Evolutionary conservation across 1,140 invertebrate species (phyloP), one percentile per base, ranked within the genome.

Genomic region (Sitophilus oryzae): DNA sequence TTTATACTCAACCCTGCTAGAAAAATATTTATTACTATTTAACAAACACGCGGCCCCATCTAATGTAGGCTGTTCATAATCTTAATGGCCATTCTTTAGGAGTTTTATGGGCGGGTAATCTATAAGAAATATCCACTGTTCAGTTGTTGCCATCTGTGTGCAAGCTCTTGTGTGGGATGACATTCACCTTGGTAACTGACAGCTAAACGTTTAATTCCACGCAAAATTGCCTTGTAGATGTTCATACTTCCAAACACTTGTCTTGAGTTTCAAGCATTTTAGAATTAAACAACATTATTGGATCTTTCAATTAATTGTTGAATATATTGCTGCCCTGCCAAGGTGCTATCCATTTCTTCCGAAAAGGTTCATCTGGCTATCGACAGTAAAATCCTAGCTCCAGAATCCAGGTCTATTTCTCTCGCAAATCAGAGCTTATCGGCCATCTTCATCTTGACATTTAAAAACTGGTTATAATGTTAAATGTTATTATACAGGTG

Each of bases 191-290:
- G 89, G 43, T 96, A 75, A 62, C 84, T 83, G 0, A 99, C 95
- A 30, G 96, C 95, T 53, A 99, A 75, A 38, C 95, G 78, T 99
- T 99, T 19, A 99, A 74, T 75, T 99, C 96, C 92, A 98, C 96
- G 73, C 96, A 98, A 74, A 98, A 98, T 74, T 98, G 94, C 63
- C 93, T 90, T 68, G 81, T 25, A 99, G 79, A 78, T 99, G 97
- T 78, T 99, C 97, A 74, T 99, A 99, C 76, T 99, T 99, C 97
- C 97, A 99, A 8, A 98, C 95, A 30, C 96, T 96, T 94, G 72
- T 99, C 96, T 73, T 98, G 93, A 8, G 89, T 86, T 63, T 98
- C 94, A 14, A 97, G 97, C 74, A 96, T 62, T 84, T 93, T 10
- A 99, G 75, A 67, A 99, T 98, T 25, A 88, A 80, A 64, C 95